Evolutionary conservation across 2,797 vertebrate species (phyloP).

Genomic region (Falco peregrinus): DNA sequence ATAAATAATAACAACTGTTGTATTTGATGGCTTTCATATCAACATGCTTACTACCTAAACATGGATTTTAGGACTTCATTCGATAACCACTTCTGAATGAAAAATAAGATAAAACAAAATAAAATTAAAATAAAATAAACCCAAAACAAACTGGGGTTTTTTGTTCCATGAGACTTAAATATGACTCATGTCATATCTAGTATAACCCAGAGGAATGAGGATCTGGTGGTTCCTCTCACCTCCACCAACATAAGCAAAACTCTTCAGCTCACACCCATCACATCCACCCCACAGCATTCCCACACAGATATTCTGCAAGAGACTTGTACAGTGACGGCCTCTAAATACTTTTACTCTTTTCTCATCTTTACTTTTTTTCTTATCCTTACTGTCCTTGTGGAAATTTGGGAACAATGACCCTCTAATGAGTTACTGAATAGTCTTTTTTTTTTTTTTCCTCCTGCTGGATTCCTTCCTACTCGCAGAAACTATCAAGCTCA

Average conservation of each 20-base stretch:
- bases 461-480: not conserved
- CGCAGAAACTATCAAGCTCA: not conserved
- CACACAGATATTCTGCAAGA: not conserved
- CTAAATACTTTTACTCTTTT: not conserved
- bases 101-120: not conserved
- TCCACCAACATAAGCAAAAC: not conserved
- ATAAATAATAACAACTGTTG: not conserved
- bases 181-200: not conserved
- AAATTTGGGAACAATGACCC: not conserved
- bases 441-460: not conserved
- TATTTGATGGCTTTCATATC: not conserved
- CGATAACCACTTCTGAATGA: not conserved
- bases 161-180: not conserved
- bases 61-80: not conserved
- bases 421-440: not conserved
- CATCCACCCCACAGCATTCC: not conserved
- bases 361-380: not conserved
- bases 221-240: not conserved
- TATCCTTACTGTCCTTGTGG: not conserved
- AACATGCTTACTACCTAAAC: not conserved
- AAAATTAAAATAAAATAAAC: not conserved
- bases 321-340: not conserved
- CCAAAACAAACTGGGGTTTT: rapidly evolving
- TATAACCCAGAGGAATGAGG: not conserved
- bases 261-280: not conserved